A percentile compares a stretch with the other conserved stretches of the same genome.
phyloP scores from a whole-genome alignment of 2,113 vertebrate species.

The Lasiurus cinereus region DNA sequence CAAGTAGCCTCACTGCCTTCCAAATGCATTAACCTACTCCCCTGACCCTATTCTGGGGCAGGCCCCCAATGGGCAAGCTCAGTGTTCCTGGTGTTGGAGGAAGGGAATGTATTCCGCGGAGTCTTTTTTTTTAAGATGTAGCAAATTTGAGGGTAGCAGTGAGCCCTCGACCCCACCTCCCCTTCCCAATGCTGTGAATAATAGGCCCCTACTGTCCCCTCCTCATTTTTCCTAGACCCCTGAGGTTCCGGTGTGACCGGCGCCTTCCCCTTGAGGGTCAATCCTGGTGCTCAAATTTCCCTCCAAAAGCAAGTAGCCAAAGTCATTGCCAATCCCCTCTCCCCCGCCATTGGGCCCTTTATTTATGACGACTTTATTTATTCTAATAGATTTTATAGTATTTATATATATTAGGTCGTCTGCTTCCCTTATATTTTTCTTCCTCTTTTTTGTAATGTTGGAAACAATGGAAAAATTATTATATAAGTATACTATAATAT shows the following conservation, averaged over 20 bases:
- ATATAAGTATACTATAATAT: conserved; percentile 77
- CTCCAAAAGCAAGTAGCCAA: conserved; percentile 74
- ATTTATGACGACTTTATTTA: conserved; percentile 88
- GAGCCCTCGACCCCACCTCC: background rate
- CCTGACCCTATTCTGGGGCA: conserved; percentile 64
- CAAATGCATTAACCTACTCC: conserved; percentile 69
- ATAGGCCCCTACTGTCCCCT: background rate
- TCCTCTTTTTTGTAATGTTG: conserved; percentile 83
- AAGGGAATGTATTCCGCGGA: background rate
- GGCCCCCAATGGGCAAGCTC: conserved; percentile 61
- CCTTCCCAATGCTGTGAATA: conserved; percentile 77
- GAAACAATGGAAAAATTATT: conserved; percentile 72
- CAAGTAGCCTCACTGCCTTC: background rate
- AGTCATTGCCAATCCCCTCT: conserved; percentile 68
- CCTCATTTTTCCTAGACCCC: background rate
- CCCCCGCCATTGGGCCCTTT: conserved; percentile 64
- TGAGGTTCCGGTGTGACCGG: background rate
- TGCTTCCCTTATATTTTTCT: conserved; percentile 73
- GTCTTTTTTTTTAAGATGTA: conserved; percentile 62
- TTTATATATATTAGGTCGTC: conserved; percentile 86
- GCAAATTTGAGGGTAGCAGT: conserved; percentile 57
- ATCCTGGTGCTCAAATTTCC: conserved; percentile 79
- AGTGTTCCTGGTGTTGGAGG: conserved; percentile 27
- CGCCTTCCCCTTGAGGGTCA: conserved; percentile 63
- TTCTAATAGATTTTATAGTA: conserved; percentile 86